These are phyloP conservation scores for Cromileptes altivelis DNA, from an alignment of 2,113 vertebrate genomes.

Conservation along the genomic window DNA sequence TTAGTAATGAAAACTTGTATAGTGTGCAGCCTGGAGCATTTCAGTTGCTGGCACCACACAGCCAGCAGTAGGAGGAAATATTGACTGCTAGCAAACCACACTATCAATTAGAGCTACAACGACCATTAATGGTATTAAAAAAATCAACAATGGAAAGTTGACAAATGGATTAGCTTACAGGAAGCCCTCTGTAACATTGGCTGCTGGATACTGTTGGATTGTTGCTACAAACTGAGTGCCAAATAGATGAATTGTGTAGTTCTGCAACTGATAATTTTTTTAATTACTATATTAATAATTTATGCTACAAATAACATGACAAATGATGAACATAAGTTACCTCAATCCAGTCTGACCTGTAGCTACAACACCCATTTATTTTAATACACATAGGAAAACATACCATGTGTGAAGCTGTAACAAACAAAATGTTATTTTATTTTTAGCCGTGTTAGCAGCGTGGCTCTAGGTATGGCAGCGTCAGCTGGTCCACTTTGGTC, in stretches of 20 bases:
- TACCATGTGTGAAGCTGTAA: too few species aligned
- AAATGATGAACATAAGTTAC: not conserved
- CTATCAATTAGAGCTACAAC: conserved; percentile 18
- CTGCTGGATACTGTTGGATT: not conserved
- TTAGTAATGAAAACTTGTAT: not conserved
- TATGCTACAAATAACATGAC: not conserved
- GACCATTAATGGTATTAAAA: conserved; percentile 4
- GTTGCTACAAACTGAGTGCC: not conserved
- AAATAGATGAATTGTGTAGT: not conserved
- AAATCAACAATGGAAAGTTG: conserved; percentile 10
- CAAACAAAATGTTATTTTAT: not conserved
- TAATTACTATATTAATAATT: not conserved
- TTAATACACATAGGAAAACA: not conserved
- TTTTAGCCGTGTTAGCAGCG: not conserved
- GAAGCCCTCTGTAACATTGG: not conserved
- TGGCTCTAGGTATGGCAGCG: not conserved
- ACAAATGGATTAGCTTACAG: conserved; percentile 7
- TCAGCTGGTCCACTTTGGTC: not conserved
- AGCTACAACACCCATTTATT: not conserved
- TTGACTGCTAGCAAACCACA: conserved; percentile 7
- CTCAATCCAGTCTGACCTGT: not conserved
- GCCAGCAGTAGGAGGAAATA: conserved; percentile 8
- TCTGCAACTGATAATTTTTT: not conserved
- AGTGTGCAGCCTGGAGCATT: not conserved
- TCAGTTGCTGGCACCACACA: conserved; percentile 3